Evolutionary conservation across 1,140 invertebrate genomes (phyloP).

Genomic region (Listronotus bonariensis): DNA sequence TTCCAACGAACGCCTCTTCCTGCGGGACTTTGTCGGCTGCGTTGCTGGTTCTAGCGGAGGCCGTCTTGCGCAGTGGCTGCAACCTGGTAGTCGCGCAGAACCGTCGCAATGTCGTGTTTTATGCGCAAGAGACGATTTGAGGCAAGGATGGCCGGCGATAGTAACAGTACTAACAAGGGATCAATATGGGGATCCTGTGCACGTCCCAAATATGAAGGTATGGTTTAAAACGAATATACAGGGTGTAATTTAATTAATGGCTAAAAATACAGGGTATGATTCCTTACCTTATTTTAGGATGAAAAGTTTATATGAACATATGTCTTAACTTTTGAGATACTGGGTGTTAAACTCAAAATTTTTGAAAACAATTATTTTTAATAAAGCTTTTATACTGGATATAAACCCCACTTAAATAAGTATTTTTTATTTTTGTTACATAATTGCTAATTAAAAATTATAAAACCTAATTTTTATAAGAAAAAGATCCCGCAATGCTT

Average conservation of each 20-base stretch:
- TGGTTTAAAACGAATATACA: background rate
- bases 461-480: no score
- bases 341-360: no score
- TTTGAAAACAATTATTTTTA: no score
- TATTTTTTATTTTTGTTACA: no score
- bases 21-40: constrained; percentile 90
- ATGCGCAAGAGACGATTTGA: constrained; percentile 74
- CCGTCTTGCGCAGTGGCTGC: constrained; percentile 89
- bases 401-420: no score
- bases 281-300: no score
- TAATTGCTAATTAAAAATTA: no score
- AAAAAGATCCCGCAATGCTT: no score
- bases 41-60: constrained; percentile 87
- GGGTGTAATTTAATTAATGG: no score
- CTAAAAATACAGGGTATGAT: no score
- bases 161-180: constrained; percentile 86
- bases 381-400: no score
- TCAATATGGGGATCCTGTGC: constrained; percentile 88
- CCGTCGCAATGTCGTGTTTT: constrained; percentile 83
- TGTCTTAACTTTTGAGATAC: no score
- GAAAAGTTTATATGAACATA: background rate
- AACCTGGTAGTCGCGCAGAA: constrained; percentile 91
- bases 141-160: constrained; percentile 80
- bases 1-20: constrained; percentile 91
- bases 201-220: constrained; percentile 81